Conservation (phyloP, 1,140 invertebrate genomes). For the Nixonia krombeini region DNA sequence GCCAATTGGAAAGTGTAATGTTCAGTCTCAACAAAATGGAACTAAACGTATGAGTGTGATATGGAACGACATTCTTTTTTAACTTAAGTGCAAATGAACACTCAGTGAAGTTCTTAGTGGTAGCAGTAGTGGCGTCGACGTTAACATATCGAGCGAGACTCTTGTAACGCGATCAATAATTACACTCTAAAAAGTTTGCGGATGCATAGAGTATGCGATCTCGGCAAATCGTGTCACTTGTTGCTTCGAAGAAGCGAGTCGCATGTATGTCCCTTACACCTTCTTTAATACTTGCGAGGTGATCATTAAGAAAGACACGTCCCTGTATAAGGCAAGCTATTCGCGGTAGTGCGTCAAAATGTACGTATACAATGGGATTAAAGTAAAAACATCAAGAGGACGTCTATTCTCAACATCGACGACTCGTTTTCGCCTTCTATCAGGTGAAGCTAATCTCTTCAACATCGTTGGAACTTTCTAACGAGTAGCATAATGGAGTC, state of each 20-base stretch:
- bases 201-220: conserved; percentile 8
- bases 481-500: conserved; percentile 46
- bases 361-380: conserved; percentile 30
- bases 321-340: conserved; percentile 6
- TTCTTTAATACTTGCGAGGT: background rate
- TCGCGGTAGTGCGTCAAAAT: too few relatives aligned
- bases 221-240: conserved; percentile 36
- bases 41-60: too few relatives aligned
- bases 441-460: conserved; percentile 35
- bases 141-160: background rate
- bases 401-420: conserved; percentile 42
- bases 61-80: too few relatives aligned
- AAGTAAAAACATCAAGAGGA: conserved; percentile 41
- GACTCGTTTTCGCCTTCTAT: conserved; percentile 39
- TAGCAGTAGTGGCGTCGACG: too few relatives aligned
- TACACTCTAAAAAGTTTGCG: conserved; percentile 16
- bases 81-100: background rate
- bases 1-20: too few relatives aligned
- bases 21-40: too few relatives aligned
- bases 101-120: too few relatives aligned
- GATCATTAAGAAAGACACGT: conserved; percentile 12
- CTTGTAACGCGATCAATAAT: background rate
- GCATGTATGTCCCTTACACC: conserved; percentile 8
- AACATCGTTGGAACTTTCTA: conserved; percentile 47
- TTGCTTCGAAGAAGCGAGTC: conserved; percentile 37